Evolutionary conservation across 2,113 vertebrate species (phyloP).

Genomic region (Scomber scombrus): DNA sequence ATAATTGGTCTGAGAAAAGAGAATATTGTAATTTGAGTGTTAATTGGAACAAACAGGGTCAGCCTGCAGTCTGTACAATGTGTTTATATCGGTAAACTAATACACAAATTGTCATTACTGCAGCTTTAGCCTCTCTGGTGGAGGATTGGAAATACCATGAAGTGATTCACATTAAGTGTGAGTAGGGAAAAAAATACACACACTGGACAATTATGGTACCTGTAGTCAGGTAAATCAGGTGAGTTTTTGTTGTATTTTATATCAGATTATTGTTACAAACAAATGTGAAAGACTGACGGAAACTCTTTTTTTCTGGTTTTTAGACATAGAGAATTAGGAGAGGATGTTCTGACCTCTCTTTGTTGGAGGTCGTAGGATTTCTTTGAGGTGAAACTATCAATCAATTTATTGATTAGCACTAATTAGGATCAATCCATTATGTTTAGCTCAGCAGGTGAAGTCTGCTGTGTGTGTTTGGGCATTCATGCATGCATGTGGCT

Average conservation of each 20-base stretch:
- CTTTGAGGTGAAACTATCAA: constrained; percentile 71
- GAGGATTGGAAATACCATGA: not conserved
- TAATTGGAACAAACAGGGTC: not conserved
- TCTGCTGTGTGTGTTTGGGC: constrained; percentile 54
- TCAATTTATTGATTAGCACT: constrained; percentile 78
- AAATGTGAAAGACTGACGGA: not conserved
- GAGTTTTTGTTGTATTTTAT: not conserved
- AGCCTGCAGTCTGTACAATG: not conserved
- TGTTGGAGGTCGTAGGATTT: constrained; percentile 41
- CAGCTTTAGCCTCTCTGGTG: not conserved
- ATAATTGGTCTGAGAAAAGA: too few relatives aligned
- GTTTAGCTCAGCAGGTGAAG: constrained; percentile 69
- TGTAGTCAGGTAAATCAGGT: not conserved
- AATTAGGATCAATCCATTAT: constrained; percentile 79
- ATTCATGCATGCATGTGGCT: constrained; percentile 59
- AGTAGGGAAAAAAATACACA: not conserved
- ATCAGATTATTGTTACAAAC: not conserved
- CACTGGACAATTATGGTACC: not conserved
- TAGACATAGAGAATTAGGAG: constrained; percentile 3
- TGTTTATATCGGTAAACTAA: not conserved
- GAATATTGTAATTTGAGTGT: not conserved
- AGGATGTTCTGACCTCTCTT: constrained; percentile 37
- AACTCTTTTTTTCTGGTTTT: not conserved
- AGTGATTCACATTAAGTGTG: not conserved
- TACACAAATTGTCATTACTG: not conserved